Evolutionary conservation across 1,140 invertebrate species (phyloP), one percentile per base, ranked within the genome.

Genomic region (Halictus rubicundus): DNA sequence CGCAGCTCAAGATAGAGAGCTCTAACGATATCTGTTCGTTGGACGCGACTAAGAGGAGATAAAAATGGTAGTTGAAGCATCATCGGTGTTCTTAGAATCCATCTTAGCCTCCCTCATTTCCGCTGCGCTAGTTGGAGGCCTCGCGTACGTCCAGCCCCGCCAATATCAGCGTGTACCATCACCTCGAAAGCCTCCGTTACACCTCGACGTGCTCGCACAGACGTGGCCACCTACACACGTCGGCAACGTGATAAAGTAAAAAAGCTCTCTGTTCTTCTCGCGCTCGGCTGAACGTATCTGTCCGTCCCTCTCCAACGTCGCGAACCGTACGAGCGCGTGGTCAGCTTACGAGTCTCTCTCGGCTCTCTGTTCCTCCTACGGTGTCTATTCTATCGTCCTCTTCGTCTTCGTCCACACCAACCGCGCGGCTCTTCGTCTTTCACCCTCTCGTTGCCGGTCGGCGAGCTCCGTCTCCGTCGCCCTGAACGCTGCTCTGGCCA

Each of bases 261-360:
- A 80, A 82, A 84, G 78, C 84, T 75, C 60, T 79, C 68, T 57
- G 64, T 78, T 72, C 57, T 64, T 68, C 60, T 74, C 46, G 60
- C 37, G 32, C 61, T 57, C 21, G 23, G 9, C 21, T 54, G 60
- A 59, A 27, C 78, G 64, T 27, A 42, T 71, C 57, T 27, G 8
- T 78, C 61, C 52, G 32, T 86, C 86, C 64, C 61, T 68, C 54
- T 86, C 76, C 66, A 66, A 42, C 81, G 75, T 80, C 69, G 60
- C 63, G 68, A 65, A 80, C 70, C 75, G 66, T 83, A 81, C 80
- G 79, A 81, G 80, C 81, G 79, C 70, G 78, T 86, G 76, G 81
- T 84, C 85, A 86, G 82, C 85, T 78, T 78, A 78, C 85, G 76
- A 75, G 78, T 19, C 32, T 32, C 32, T 32, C 32, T 32, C 46